Conservation (phyloP, 2,797 vertebrate species). For the Jordanella pulchra region DNA sequence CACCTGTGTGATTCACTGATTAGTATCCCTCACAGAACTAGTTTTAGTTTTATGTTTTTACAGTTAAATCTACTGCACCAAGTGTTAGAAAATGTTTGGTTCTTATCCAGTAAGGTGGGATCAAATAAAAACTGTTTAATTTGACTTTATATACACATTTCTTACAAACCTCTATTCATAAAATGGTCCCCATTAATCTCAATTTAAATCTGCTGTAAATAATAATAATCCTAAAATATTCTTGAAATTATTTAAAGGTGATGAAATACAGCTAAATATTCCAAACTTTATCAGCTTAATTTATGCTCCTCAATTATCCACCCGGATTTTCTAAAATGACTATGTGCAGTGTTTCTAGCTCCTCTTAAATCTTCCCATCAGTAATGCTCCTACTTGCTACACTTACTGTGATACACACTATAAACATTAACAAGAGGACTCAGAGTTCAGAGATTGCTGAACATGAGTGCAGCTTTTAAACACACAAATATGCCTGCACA, state of each 20-base stretch:
- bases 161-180: not conserved
- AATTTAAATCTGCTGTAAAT: slow-evolving; percentile 14
- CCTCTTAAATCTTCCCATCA: not conserved
- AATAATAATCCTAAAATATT: slow-evolving; percentile 37
- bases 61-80: not conserved
- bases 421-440: slow-evolving; percentile 64
- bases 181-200: slow-evolving; percentile 6
- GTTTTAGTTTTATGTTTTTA: not conserved
- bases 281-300: slow-evolving; percentile 54
- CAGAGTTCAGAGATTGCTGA: slow-evolving; percentile 44
- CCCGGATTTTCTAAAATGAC: slow-evolving; percentile 26
- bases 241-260: slow-evolving; percentile 67
- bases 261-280: slow-evolving; percentile 40
- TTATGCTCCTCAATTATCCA: slow-evolving; percentile 20
- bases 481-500: slow-evolving; percentile 48
- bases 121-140: slow-evolving; percentile 42
- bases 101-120: slow-evolving; percentile 6
- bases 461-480: slow-evolving; percentile 56
- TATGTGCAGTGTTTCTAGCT: not conserved
- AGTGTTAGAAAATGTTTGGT: not conserved
- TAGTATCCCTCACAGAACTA: not conserved
- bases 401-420: slow-evolving; percentile 33
- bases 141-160: not conserved
- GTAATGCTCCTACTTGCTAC: slow-evolving; percentile 14
- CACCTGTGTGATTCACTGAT: slow-evolving; percentile 6